Conservation (phyloP, 1,140 invertebrate genomes). For the Sipha flava region DNA sequence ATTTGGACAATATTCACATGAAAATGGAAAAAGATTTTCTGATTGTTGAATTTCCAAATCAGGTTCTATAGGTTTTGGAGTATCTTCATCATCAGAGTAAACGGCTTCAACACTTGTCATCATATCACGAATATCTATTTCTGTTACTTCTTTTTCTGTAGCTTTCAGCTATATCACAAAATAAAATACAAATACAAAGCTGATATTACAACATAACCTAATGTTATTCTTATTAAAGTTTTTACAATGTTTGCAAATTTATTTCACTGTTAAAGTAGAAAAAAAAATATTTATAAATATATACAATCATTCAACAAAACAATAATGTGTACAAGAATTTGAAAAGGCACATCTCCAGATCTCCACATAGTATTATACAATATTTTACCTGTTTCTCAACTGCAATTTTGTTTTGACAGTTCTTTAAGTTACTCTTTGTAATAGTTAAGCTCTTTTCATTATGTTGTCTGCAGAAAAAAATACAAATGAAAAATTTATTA, state of each 20-base stretch:
- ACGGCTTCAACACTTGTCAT: conserved; percentile 37
- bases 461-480: not conserved
- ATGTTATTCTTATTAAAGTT: not conserved
- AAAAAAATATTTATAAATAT: not conserved
- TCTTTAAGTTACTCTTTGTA: not conserved
- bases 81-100: conserved; percentile 37
- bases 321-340: not conserved
- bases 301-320: not conserved
- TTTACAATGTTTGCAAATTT: not conserved
- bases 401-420: conserved; percentile 2
- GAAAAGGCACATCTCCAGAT: not conserved
- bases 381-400: conserved; percentile 19
- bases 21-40: conserved; percentile 30
- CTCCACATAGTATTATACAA: not conserved
- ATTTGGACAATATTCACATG: conserved; percentile 37
- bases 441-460: not conserved
- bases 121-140: conserved; percentile 33
- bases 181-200: conserved; percentile 12
- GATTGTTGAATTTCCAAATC: not conserved
- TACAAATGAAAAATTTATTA: not conserved
- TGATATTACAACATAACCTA: not conserved
- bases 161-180: not conserved
- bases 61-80: not conserved
- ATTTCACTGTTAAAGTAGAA: not conserved
- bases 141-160: conserved; percentile 6